Evolutionary conservation across 2,888 invertebrate species (phyloP).

Genomic region (Lasioglossum calceatum): DNA sequence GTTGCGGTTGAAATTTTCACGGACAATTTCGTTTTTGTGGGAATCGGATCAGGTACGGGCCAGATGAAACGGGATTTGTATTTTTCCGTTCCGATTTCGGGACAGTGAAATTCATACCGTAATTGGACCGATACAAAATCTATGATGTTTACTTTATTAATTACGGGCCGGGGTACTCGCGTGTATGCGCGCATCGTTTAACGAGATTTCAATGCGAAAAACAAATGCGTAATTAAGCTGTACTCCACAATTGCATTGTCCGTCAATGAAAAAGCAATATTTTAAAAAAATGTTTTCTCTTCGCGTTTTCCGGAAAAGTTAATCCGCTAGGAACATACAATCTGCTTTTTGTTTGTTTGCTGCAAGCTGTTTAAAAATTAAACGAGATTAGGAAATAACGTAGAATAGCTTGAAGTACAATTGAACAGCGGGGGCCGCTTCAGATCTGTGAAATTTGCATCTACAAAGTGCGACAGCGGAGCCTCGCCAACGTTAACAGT

Average conservation of each 20-base stretch:
- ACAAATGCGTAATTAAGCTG: neutral
- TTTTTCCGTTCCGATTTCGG: neutral
- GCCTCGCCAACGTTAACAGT: conserved; percentile 49
- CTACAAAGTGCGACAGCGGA: neutral
- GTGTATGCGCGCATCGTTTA: neutral
- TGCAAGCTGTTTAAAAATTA: neutral
- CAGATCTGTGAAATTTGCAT: neutral
- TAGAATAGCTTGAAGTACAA: neutral
- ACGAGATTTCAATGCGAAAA: neutral
- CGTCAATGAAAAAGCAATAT: neutral
- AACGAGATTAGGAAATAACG: neutral
- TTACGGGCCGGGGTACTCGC: neutral
- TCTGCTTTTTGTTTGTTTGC: neutral
- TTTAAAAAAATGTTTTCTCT: neutral
- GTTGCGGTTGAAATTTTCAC: neutral
- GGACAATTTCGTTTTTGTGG: neutral
- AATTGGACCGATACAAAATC: neutral
- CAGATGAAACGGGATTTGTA: neutral
- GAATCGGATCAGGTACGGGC: neutral
- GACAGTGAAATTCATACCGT: neutral
- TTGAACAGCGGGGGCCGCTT: neutral
- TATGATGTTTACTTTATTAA: neutral
- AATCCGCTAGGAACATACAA: neutral
- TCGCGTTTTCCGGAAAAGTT: neutral
- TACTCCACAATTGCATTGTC: neutral